Conservation (phyloP, 2,888 invertebrate genomes). For the Crematogaster levior region DNA sequence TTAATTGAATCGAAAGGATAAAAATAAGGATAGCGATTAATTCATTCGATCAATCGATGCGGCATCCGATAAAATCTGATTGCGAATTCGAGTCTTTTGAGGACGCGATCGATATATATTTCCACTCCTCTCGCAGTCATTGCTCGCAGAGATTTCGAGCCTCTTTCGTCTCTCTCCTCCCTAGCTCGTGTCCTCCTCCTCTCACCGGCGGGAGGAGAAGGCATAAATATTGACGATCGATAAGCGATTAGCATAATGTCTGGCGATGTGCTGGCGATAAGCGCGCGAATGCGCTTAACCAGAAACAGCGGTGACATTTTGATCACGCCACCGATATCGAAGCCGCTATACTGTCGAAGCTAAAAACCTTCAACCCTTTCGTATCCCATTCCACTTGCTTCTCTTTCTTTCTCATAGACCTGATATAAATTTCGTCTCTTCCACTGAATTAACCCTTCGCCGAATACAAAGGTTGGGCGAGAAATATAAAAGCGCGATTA, state of each 20-base stretch:
- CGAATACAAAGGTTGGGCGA: background rate
- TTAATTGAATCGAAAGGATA: background rate
- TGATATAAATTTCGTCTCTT: slow-evolving; percentile 24
- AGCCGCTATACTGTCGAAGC: slow-evolving; percentile 34
- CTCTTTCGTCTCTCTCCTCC: background rate
- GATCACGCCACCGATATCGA: slow-evolving; percentile 42
- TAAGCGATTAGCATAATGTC: slow-evolving; percentile 57
- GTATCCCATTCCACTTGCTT: background rate
- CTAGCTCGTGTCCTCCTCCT: background rate
- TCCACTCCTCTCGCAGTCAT: slow-evolving; percentile 44
- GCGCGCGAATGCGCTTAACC: slow-evolving; percentile 55
- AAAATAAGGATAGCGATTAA: slow-evolving; percentile 30
- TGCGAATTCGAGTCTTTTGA: slow-evolving; percentile 61
- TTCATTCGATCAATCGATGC: slow-evolving; percentile 71
- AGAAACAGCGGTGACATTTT: slow-evolving; percentile 47
- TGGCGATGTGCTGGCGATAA: slow-evolving; percentile 51
- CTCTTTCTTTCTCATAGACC: background rate
- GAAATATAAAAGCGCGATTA: background rate
- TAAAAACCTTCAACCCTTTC: slow-evolving; percentile 56
- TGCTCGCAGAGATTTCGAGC: slow-evolving; percentile 57
- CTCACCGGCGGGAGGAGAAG: slow-evolving; percentile 33
- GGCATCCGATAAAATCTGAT: slow-evolving; percentile 78
- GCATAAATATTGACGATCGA: slow-evolving; percentile 56
- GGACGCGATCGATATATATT: slow-evolving; percentile 35
- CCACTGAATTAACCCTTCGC: slow-evolving; percentile 18